phyloP scores from a whole-genome alignment of 64 coral and sea anemone species.

The Stylophora pistillata region DNA sequence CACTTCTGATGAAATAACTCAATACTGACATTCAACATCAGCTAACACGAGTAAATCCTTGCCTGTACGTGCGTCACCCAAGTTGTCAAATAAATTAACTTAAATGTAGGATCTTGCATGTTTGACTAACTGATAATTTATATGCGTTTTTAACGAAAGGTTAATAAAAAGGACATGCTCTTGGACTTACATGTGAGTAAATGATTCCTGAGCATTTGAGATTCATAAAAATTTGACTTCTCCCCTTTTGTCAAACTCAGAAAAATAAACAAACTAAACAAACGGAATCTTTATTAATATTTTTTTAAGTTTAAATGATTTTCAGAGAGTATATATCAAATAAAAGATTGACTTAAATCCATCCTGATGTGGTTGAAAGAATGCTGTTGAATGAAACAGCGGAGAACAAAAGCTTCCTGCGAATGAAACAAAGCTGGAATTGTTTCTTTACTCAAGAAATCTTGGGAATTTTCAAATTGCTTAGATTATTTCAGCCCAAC shows the following conservation, averaged over 20 bases:
- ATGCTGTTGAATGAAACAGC: no score
- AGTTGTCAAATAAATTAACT: background rate
- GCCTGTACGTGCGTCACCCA: background rate
- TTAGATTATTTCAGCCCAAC: no score
- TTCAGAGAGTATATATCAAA: no score
- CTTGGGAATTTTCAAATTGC: no score
- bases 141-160: constrained; percentile 34
- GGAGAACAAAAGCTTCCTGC: no score
- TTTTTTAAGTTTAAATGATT: no score
- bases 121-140: constrained; percentile 5
- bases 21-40: background rate
- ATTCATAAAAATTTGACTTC: background rate
- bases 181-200: constrained; percentile 74
- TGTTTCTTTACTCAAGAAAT: no score
- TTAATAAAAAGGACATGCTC: constrained; percentile 66
- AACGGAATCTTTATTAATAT: no score
- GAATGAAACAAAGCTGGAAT: no score
- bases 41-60: background rate
- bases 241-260: background rate
- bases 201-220: background rate
- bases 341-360: no score
- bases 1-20: no score
- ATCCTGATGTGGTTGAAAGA: no score
- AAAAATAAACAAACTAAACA: background rate
- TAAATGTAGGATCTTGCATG: background rate